phyloP scores from a whole-genome alignment of 2,797 vertebrate genomes.

The Bryconaethiops microstoma region DNA sequence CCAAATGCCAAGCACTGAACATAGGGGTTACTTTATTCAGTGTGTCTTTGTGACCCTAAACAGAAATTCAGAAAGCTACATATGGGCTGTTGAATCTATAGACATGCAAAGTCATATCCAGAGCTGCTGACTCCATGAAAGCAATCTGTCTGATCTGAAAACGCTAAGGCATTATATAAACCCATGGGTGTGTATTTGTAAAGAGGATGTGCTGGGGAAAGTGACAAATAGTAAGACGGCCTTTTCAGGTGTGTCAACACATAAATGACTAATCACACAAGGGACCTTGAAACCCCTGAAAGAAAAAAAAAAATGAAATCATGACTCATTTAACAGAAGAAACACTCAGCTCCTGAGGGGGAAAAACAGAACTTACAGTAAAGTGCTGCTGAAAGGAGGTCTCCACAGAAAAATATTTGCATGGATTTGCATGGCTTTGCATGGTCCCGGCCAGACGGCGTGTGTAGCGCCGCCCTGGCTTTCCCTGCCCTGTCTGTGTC shows the following conservation, averaged over 20 bases:
- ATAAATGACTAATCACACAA: conserved; percentile 30
- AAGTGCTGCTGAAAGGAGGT: conserved; percentile 21
- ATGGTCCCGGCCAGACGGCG: conserved; percentile 34
- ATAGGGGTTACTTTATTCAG: background rate
- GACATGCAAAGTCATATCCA: background rate
- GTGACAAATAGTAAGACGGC: conserved; percentile 49
- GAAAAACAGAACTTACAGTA: conserved; percentile 7
- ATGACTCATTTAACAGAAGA: conserved; percentile 40
- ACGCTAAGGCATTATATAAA: conserved; percentile 13
- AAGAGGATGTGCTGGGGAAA: conserved; percentile 31
- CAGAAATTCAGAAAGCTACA: background rate
- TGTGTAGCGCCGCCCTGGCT: conserved; percentile 30
- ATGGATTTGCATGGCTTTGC: conserved; percentile 54
- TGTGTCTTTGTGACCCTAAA: background rate
- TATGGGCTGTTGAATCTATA: background rate
- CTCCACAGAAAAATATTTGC: conserved; percentile 56
- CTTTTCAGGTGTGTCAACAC: conserved; percentile 22
- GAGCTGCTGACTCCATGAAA: background rate
- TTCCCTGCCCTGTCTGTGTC: conserved; percentile 37
- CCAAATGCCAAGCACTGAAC: too few species aligned
- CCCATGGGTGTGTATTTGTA: conserved; percentile 35
- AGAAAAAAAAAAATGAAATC: background rate
- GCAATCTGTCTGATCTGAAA: background rate
- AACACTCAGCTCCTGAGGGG: background rate
- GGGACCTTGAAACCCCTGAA: background rate